A percentile compares a stretch with the other conserved stretches of the same genome.
Evolutionary conservation across 2,113 vertebrate genomes (phyloP).

Genomic region (Muscicapa adusta): DNA sequence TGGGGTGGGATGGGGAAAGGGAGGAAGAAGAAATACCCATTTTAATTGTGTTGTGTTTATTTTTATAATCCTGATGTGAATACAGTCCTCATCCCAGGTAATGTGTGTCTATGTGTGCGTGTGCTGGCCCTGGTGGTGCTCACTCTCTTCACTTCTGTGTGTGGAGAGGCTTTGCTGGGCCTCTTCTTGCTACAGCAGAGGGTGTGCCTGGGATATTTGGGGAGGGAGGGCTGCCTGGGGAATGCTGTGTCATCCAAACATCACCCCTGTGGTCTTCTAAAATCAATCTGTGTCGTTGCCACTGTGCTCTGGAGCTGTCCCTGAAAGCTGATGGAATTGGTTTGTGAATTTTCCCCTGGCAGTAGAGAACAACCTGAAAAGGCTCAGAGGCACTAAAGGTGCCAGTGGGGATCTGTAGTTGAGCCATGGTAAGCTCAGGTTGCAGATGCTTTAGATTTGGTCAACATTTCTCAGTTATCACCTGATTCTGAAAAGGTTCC

Average conservation of each 20-base stretch:
- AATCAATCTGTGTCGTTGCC: neutral
- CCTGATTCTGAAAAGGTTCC: neutral
- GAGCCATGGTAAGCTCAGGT: neutral
- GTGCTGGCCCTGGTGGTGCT: constrained; percentile 45
- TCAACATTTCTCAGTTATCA: neutral
- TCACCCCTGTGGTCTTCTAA: neutral
- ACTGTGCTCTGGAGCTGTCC: neutral
- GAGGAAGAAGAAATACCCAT: neutral
- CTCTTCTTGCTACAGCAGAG: constrained; percentile 14
- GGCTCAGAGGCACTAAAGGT: neutral
- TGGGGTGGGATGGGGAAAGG: neutral
- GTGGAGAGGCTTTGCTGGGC: constrained; percentile 26
- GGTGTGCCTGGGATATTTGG: constrained; percentile 20
- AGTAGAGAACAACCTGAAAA: neutral
- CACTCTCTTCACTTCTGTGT: neutral
- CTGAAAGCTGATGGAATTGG: constrained; percentile 18
- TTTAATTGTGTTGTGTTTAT: constrained; percentile 68
- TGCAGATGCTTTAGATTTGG: neutral
- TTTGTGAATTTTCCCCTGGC: neutral
- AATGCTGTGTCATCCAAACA: neutral
- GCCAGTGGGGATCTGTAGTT: neutral
- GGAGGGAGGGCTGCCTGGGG: neutral
- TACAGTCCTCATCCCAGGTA: constrained; percentile 85
- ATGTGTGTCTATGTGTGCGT: constrained; percentile 32
- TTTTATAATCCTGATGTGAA: constrained; percentile 54